Conservation (phyloP, 2,113 vertebrate species). For the Dipodomys ordii region DNA sequence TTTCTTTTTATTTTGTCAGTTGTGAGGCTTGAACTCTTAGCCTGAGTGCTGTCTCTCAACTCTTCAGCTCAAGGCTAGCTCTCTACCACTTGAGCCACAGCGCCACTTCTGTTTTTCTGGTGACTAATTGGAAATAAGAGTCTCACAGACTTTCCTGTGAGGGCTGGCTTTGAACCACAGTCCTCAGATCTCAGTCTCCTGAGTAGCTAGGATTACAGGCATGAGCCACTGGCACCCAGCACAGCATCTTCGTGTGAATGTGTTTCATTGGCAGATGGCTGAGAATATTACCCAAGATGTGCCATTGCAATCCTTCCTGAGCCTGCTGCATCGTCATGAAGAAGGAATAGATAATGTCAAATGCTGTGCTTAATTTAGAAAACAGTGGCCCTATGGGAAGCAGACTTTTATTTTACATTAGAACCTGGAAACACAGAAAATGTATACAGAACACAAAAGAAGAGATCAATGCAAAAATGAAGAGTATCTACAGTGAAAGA, state of each 20-base stretch:
- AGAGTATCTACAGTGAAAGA: background rate
- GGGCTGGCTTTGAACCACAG: too few relatives aligned
- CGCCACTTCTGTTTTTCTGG: too few relatives aligned
- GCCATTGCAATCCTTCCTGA: background rate
- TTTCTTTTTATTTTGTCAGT: too few relatives aligned
- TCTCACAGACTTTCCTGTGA: too few relatives aligned
- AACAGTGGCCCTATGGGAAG: background rate
- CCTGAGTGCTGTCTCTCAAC: too few relatives aligned
- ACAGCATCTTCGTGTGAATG: background rate
- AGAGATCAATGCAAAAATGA: background rate
- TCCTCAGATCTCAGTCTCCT: too few relatives aligned
- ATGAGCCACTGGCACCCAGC: too few relatives aligned
- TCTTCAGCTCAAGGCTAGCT: too few relatives aligned
- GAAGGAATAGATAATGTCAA: background rate
- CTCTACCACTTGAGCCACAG: too few relatives aligned
- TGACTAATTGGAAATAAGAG: too few relatives aligned
- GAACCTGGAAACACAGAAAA: background rate
- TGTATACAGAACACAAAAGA: background rate
- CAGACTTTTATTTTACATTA: background rate
- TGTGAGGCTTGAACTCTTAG: too few relatives aligned
- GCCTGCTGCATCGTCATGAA: background rate
- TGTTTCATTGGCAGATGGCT: background rate
- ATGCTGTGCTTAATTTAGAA: background rate
- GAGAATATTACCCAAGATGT: background rate
- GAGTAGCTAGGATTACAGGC: too few relatives aligned